These are phyloP conservation scores for Jordanella pulchra DNA, from an alignment of 2,797 vertebrate genomes.

Conservation along the genomic window DNA sequence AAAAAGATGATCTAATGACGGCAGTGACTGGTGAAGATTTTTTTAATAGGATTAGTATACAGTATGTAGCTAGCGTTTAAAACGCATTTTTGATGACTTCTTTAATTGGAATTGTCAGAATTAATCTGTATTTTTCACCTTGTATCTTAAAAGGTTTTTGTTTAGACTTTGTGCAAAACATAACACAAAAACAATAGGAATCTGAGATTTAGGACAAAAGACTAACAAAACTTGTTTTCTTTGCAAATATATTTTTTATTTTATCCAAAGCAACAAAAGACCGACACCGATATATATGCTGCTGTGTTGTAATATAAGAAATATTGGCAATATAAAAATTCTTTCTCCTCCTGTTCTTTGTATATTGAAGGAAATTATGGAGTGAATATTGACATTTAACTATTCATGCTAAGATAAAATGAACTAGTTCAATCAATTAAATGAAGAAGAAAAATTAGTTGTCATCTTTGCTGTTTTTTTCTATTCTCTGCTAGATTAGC, in stretches of 20 bases:
- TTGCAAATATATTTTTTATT: background rate
- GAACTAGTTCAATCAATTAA: background rate
- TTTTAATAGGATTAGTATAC: fast-evolving
- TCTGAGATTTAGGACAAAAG: too few relatives aligned
- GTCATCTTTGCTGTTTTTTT: background rate
- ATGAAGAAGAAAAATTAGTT: background rate
- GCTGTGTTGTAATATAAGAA: background rate
- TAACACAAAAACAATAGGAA: too few relatives aligned
- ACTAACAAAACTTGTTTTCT: background rate
- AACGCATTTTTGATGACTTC: too few relatives aligned
- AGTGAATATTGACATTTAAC: background rate
- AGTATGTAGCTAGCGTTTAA: too few relatives aligned
- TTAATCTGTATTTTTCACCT: too few relatives aligned
- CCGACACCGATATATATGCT: background rate
- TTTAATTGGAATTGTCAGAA: too few relatives aligned
- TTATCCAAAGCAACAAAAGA: background rate
- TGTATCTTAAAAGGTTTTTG: too few relatives aligned
- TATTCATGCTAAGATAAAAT: background rate
- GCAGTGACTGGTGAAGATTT: background rate
- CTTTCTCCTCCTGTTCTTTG: background rate
- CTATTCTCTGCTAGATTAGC: background rate
- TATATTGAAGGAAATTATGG: background rate
- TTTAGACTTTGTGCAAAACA: background rate
- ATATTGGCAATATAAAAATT: background rate
- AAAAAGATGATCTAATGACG: background rate